Evolutionary conservation across 2,888 invertebrate species (phyloP).

Genomic region (Brachypterus glaber): DNA sequence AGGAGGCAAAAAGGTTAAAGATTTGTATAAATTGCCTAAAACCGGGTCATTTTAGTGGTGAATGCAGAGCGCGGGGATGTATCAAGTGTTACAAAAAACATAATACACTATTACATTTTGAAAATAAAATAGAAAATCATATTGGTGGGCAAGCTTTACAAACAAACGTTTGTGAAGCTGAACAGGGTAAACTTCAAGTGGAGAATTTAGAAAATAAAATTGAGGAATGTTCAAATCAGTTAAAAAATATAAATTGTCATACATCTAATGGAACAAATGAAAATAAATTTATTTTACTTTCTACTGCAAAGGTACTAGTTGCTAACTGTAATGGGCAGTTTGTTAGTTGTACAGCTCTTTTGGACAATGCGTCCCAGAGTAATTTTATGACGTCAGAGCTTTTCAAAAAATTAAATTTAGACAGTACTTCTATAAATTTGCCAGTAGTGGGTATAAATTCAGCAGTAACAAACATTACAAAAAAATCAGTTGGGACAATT

Average conservation of each 20-base stretch:
- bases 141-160: too few species aligned
- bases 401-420: too few species aligned
- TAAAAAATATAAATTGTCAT: background rate
- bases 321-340: too few species aligned
- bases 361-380: background rate
- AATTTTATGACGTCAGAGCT: background rate
- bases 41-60: conserved; percentile 3
- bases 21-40: conserved; percentile 9
- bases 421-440: too few species aligned
- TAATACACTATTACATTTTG: conserved; percentile 8
- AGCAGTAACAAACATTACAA: too few species aligned
- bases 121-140: background rate
- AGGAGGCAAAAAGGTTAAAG: conserved; percentile 3
- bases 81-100: conserved; percentile 6
- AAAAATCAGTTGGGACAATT: too few species aligned
- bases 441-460: background rate
- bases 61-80: conserved; percentile 3
- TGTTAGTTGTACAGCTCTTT: background rate
- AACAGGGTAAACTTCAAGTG: too few species aligned
- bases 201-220: too few species aligned
- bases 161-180: too few species aligned
- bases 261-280: background rate
- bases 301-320: too few species aligned
- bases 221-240: too few species aligned
- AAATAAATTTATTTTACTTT: conserved; percentile 2